These are phyloP conservation scores for Harpagus bidentatus DNA, from an alignment of 2,113 vertebrate species.

Conservation along the genomic window DNA sequence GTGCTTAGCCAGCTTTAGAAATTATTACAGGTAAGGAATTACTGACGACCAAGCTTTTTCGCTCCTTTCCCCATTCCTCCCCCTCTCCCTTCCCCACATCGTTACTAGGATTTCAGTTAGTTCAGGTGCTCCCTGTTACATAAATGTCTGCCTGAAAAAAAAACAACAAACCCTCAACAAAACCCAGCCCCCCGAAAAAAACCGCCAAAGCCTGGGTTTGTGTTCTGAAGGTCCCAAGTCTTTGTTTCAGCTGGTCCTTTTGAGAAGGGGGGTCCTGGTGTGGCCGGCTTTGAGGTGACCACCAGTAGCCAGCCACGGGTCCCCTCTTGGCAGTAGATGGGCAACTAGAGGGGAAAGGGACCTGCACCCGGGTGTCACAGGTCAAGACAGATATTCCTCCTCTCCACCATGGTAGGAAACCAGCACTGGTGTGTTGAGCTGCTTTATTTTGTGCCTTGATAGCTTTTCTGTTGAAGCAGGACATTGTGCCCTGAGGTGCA, in stretches of 20 bases:
- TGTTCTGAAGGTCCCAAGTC: background rate
- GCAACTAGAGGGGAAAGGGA: background rate
- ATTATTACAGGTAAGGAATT: background rate
- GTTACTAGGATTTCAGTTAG: slow-evolving; percentile 1
- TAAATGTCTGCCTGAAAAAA: background rate
- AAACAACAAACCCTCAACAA: background rate
- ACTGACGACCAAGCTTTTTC: background rate
- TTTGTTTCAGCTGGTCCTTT: background rate
- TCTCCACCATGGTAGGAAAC: background rate
- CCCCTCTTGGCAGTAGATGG: background rate
- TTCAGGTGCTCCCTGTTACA: slow-evolving; percentile 7
- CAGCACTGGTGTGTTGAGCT: background rate
- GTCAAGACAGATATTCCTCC: background rate
- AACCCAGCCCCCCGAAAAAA: background rate
- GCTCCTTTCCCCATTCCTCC: background rate
- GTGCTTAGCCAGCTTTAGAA: background rate
- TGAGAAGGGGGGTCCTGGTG: background rate
- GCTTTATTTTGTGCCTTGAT: background rate
- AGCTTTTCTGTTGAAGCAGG: background rate
- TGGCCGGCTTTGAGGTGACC: fast-evolving
- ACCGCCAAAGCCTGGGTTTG: background rate
- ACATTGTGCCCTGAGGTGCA: background rate
- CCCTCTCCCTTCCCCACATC: background rate
- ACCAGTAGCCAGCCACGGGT: background rate
- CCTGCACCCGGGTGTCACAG: background rate